phyloP scores from a whole-genome alignment of 2,888 invertebrate genomes.

The Xylocampa areola region DNA sequence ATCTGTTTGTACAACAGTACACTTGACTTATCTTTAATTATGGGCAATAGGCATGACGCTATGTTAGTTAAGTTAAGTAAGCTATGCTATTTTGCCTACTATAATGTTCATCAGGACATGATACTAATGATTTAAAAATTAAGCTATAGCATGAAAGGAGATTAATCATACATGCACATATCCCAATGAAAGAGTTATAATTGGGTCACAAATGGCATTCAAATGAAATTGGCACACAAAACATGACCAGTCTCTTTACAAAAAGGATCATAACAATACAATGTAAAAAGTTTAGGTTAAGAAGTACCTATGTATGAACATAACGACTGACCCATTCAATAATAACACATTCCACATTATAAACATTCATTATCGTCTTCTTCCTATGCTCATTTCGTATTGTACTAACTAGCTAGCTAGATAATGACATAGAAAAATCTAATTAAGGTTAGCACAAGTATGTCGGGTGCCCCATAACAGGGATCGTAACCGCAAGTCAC shows the following conservation, averaged over 20 bases:
- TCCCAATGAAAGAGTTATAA: slow-evolving; percentile 37
- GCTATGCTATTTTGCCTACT: too few species aligned
- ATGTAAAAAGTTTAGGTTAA: slow-evolving; percentile 18
- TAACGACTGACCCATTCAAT: slow-evolving; percentile 13
- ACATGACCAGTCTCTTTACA: slow-evolving; percentile 36
- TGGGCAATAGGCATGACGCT: too few species aligned
- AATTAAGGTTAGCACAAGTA: slow-evolving; percentile 55
- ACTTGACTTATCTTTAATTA: too few species aligned
- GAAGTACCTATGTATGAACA: slow-evolving; percentile 25
- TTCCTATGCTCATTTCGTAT: slow-evolving; percentile 1
- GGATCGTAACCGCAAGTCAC: slow-evolving; percentile 63
- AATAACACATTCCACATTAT: slow-evolving; percentile 12
- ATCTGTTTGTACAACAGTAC: too few species aligned
- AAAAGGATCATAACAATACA: slow-evolving; percentile 22
- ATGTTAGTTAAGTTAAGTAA: too few species aligned
- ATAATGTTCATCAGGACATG: too few species aligned
- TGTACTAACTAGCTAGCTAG: slow-evolving; percentile 38
- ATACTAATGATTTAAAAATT: too few species aligned
- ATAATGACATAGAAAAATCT: slow-evolving; percentile 47
- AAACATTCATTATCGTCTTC: slow-evolving; percentile 17
- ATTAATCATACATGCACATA: slow-evolving; percentile 9
- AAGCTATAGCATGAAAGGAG: too few species aligned
- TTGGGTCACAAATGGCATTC: slow-evolving; percentile 38
- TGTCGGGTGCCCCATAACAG: slow-evolving; percentile 48
- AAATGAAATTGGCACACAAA: slow-evolving; percentile 25